Conservation (phyloP, 2,888 invertebrate species). For the Brachyopa scutellaris region DNA sequence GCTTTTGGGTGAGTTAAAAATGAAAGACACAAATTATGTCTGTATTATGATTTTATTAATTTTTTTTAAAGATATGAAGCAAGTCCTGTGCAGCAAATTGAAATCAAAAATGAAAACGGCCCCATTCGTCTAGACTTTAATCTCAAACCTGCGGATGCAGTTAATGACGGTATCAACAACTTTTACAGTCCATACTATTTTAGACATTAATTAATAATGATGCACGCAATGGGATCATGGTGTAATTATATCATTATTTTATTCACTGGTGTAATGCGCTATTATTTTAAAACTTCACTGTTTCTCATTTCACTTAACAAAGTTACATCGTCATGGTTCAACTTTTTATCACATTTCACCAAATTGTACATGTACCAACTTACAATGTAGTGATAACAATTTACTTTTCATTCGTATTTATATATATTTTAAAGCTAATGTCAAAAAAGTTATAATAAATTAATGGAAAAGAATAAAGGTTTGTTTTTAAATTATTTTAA, state of each 20-base stretch:
- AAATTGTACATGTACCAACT: background rate
- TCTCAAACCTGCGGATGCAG: slow-evolving; percentile 78
- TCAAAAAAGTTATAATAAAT: slow-evolving; percentile 7
- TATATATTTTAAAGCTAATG: slow-evolving; percentile 3
- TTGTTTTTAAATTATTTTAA: no score
- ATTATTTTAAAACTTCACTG: slow-evolving; percentile 6
- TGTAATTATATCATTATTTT: slow-evolving; percentile 26
- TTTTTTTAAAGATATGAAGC: slow-evolving; percentile 84
- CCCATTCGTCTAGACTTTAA: slow-evolving; percentile 80
- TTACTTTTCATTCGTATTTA: slow-evolving; percentile 4
- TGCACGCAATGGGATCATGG: slow-evolving; percentile 54
- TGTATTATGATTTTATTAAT: no score
- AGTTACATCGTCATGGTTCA: background rate
- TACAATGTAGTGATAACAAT: background rate
- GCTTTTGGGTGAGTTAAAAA: slow-evolving; percentile 87
- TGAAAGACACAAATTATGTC: no score
- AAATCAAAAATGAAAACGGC: slow-evolving; percentile 80
- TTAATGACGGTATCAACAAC: slow-evolving; percentile 81
- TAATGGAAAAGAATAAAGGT: background rate
- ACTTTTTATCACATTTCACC: slow-evolving; percentile 8
- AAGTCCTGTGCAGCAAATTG: slow-evolving; percentile 80
- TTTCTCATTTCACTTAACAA: slow-evolving; percentile 5
- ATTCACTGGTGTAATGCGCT: slow-evolving; percentile 26
- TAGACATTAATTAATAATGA: slow-evolving; percentile 76
- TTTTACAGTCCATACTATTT: slow-evolving; percentile 80